These are phyloP conservation scores for Tapirus indicus DNA, from an alignment of 2,797 vertebrate species.

Conservation along the genomic window DNA sequence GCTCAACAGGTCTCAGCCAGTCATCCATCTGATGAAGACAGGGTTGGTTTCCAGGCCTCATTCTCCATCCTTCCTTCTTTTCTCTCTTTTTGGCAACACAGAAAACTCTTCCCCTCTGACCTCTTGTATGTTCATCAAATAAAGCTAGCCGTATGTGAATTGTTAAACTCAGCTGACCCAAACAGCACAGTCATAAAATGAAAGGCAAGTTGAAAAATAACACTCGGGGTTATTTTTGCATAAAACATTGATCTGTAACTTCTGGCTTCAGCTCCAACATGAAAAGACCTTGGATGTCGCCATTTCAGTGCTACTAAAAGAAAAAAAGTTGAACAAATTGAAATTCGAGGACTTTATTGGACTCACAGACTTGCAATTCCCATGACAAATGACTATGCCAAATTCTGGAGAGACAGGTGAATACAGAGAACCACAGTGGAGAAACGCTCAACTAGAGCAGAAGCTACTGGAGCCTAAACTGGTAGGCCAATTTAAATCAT, in stretches of 20 bases:
- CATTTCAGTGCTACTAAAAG: not conserved
- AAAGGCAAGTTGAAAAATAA: not conserved
- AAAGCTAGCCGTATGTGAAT: not conserved
- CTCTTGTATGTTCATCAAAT: not conserved
- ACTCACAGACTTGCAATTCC: not conserved
- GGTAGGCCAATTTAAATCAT: not conserved
- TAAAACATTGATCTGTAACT: not conserved
- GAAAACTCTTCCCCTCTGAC: not conserved
- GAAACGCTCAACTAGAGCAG: not conserved
- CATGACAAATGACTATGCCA: not conserved
- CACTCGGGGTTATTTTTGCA: not conserved
- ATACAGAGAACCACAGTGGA: not conserved
- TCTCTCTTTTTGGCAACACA: not conserved
- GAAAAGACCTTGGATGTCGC: not conserved
- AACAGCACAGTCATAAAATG: not conserved
- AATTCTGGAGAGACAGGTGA: not conserved
- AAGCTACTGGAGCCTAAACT: not conserved
- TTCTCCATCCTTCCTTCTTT: not conserved
- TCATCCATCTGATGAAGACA: not conserved
- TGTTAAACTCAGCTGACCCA: not conserved
- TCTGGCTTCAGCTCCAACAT: not conserved
- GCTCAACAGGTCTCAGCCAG: not conserved
- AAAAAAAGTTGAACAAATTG: not conserved
- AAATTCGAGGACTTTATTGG: not conserved
- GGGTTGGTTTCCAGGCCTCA: not conserved